phyloP scores from a whole-genome alignment of 2,113 vertebrate genomes.

The Balaeniceps rex region DNA sequence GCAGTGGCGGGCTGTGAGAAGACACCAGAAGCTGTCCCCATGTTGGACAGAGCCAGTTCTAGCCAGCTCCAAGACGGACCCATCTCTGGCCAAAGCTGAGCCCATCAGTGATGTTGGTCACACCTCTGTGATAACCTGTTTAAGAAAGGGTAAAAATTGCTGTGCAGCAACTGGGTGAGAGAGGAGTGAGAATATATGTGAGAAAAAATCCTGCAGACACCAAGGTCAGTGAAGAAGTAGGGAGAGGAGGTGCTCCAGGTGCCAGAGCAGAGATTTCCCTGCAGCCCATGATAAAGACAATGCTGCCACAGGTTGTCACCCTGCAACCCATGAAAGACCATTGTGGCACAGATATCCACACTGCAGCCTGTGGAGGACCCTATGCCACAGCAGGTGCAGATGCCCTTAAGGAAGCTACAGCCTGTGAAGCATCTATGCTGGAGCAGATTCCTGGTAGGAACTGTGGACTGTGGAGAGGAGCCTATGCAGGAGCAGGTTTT shows the following conservation, averaged over 20 bases:
- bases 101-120: background rate
- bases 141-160: background rate
- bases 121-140: background rate
- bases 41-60: background rate
- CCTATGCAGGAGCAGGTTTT: background rate
- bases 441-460: background rate
- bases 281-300: too few relatives aligned
- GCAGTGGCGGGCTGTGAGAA: background rate
- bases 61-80: background rate
- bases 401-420: background rate
- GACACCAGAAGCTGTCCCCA: background rate
- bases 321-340: background rate
- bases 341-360: background rate
- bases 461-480: background rate
- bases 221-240: background rate
- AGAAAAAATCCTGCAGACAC: background rate
- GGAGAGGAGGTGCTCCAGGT: background rate
- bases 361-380: background rate
- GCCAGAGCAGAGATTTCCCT: background rate
- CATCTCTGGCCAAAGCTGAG: background rate
- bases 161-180: background rate
- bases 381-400: background rate
- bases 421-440: fast-evolving
- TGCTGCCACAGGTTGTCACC: too few relatives aligned
- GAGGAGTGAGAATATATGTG: background rate